Percentiles rank a stretch among this genome's conserved stretches.
These are phyloP conservation scores for Metridium senile DNA, from an alignment of 92 coral and sea anemone genomes.

Conservation along the genomic window DNA sequence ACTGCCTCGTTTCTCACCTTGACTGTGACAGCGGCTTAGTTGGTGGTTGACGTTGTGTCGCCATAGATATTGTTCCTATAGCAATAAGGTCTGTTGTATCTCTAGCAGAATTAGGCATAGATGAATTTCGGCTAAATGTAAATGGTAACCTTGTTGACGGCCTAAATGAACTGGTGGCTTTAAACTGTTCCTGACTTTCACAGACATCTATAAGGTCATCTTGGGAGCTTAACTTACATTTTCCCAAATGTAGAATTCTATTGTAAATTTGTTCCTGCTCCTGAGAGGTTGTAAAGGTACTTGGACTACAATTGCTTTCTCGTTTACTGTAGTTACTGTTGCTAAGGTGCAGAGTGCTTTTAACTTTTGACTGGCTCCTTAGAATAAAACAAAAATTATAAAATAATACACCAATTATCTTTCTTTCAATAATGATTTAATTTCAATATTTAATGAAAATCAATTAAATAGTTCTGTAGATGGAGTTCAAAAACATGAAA, in stretches of 20 bases:
- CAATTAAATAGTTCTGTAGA: neutral
- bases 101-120: conserved; percentile 63
- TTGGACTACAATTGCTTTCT: conserved; percentile 43
- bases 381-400: neutral
- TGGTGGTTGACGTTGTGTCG: conserved; percentile 77
- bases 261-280: conserved; percentile 61
- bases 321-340: conserved; percentile 31
- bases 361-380: conserved; percentile 13
- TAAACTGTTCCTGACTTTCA: conserved; percentile 39
- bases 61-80: conserved; percentile 87
- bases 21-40: conserved; percentile 81
- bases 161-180: conserved; percentile 47
- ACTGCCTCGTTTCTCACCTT: conserved; percentile 51
- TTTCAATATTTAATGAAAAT: neutral
- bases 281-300: conserved; percentile 37
- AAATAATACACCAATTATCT: neutral
- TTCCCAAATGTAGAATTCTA: conserved; percentile 78
- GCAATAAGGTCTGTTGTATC: conserved; percentile 78
- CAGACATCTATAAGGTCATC: conserved; percentile 60
- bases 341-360: conserved; percentile 18
- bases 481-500: neutral
- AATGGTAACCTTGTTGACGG: conserved; percentile 74
- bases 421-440: neutral
- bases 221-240: conserved; percentile 73
- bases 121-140: conserved; percentile 65